These are phyloP conservation scores for Apotomis turbidana DNA, from an alignment of 2,888 invertebrate species.

Conservation along the genomic window DNA sequence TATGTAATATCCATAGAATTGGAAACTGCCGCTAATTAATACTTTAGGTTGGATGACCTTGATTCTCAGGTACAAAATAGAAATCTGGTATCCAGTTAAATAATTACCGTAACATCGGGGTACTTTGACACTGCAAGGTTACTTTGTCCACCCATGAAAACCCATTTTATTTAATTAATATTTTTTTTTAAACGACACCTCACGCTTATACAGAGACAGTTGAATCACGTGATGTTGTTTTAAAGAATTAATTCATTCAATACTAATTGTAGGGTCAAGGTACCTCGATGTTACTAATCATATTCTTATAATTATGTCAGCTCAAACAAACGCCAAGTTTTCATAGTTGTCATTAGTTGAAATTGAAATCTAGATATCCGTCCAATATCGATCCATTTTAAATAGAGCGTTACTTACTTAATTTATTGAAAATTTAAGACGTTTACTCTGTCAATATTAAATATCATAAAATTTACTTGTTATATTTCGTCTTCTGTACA, in stretches of 20 bases:
- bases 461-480: conserved; percentile 8
- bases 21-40: too few species aligned
- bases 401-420: conserved; percentile 3
- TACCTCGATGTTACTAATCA: not conserved
- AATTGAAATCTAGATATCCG: conserved; percentile 25
- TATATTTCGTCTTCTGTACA: conserved; percentile 29
- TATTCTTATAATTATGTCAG: not conserved
- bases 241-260: too few species aligned
- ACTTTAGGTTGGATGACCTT: too few species aligned
- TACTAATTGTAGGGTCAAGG: too few species aligned
- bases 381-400: conserved; percentile 25
- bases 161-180: too few species aligned
- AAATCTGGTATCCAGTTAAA: not conserved
- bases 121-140: too few species aligned
- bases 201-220: too few species aligned
- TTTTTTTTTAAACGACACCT: too few species aligned
- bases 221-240: too few species aligned
- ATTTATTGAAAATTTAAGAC: not conserved
- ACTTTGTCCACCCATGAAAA: too few species aligned
- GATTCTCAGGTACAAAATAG: not conserved
- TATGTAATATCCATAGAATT: too few species aligned
- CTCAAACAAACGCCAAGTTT: conserved; percentile 19
- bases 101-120: too few species aligned
- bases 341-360: conserved; percentile 4
- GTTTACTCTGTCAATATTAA: not conserved